These are phyloP conservation scores for Ridgeia piscesae DNA, from an alignment of 1,140 invertebrate species.

Conservation along the genomic window DNA sequence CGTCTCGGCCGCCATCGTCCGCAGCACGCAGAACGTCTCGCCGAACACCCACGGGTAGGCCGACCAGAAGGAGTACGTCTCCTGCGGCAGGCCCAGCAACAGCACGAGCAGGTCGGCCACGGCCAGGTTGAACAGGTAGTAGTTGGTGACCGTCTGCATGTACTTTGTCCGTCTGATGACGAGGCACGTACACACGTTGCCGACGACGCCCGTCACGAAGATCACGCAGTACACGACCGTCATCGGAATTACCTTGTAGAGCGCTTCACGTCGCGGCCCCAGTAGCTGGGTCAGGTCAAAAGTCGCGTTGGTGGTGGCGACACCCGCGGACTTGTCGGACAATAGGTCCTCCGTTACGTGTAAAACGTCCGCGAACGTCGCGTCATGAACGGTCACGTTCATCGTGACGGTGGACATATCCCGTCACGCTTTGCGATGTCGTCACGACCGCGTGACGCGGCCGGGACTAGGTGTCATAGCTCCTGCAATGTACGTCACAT, in stretches of 20 bases:
- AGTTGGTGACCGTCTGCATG: constrained; percentile 73
- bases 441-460: neutral
- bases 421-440: neutral
- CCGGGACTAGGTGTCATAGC: neutral
- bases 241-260: constrained; percentile 53
- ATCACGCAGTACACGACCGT: constrained; percentile 78
- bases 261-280: constrained; percentile 15
- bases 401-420: neutral
- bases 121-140: constrained; percentile 89
- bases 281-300: constrained; percentile 15
- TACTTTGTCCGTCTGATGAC: constrained; percentile 87
- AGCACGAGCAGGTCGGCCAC: constrained; percentile 88
- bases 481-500: neutral
- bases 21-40: constrained; percentile 77
- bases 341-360: neutral
- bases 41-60: constrained; percentile 86
- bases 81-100: constrained; percentile 74
- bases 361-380: neutral
- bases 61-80: constrained; percentile 83
- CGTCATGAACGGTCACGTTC: neutral
- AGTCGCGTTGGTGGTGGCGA: neutral
- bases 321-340: neutral
- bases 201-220: constrained; percentile 81
- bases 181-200: constrained; percentile 89
- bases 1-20: constrained; percentile 81